These are phyloP conservation scores for Alectura lathami DNA, from an alignment of 2,113 vertebrate genomes.

Conservation along the genomic window DNA sequence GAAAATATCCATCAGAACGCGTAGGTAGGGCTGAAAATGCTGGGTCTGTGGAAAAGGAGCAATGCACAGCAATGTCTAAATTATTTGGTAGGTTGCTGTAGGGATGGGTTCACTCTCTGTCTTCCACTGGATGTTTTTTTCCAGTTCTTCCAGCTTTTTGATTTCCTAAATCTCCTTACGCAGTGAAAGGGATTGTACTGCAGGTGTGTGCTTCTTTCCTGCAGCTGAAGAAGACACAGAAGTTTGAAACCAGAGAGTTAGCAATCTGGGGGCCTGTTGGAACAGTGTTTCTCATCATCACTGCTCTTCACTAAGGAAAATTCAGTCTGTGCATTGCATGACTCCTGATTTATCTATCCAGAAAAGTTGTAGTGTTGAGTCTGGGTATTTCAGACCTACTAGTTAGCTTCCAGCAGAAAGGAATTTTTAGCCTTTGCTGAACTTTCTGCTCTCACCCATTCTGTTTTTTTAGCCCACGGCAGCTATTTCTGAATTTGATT, in stretches of 20 bases:
- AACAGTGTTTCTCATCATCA: background rate
- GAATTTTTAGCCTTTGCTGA: background rate
- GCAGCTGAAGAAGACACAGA: background rate
- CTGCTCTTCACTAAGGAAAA: background rate
- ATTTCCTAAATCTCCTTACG: background rate
- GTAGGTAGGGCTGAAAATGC: background rate
- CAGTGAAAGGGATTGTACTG: background rate
- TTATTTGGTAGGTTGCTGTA: background rate
- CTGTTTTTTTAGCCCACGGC: background rate
- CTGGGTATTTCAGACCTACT: background rate
- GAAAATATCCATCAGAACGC: background rate
- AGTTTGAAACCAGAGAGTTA: background rate
- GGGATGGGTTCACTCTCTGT: background rate
- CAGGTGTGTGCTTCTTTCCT: background rate
- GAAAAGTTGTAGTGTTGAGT: background rate
- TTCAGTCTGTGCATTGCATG: background rate
- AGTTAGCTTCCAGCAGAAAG: background rate
- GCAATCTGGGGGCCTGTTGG: background rate
- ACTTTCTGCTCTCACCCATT: background rate
- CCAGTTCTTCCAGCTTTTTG: background rate
- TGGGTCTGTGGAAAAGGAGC: background rate
- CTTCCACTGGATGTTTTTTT: background rate
- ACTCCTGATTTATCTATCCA: background rate
- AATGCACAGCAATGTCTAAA: background rate
- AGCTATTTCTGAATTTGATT: slow-evolving; percentile 12